Percentiles rank a stretch among this genome's conserved stretches.
Evolutionary conservation across 37 sponge, comb jelly and placozoan genomes (phyloP).

Genomic region (Dysidea cf. avara): DNA sequence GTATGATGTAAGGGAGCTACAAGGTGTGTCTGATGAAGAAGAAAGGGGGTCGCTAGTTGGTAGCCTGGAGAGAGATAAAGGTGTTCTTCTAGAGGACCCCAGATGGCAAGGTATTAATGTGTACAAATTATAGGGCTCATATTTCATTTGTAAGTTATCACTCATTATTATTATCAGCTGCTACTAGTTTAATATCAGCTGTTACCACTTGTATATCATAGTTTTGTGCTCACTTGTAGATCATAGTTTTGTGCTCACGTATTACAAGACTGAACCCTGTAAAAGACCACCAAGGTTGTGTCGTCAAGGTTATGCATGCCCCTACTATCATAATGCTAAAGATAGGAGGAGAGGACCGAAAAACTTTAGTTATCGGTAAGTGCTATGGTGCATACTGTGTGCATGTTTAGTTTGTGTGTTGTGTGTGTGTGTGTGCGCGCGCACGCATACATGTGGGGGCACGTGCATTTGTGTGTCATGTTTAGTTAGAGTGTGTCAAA

Average conservation of each 20-base stretch:
- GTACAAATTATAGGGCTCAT: neutral
- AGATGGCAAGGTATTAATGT: conserved; percentile 87
- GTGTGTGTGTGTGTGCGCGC: neutral
- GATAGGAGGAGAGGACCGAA: conserved; percentile 92
- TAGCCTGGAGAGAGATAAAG: conserved; percentile 81
- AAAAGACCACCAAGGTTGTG: conserved; percentile 90
- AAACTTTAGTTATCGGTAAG: conserved; percentile 80
- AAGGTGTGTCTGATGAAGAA: conserved; percentile 46
- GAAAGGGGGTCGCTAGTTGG: conserved; percentile 57
- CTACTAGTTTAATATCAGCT: too few relatives aligned
- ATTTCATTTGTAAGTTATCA: too few relatives aligned
- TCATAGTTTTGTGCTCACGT: conserved; percentile 91
- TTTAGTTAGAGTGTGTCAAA: too few relatives aligned
- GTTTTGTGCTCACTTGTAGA: conserved; percentile 93
- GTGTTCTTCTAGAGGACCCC: conserved; percentile 82
- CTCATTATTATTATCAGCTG: too few relatives aligned
- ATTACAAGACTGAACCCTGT: conserved; percentile 96
- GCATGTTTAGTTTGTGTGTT: too few relatives aligned
- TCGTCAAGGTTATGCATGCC: conserved; percentile 98
- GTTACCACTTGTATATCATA: conserved; percentile 85
- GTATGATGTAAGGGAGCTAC: conserved; percentile 75
- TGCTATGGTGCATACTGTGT: neutral
- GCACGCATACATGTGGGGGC: too few relatives aligned
- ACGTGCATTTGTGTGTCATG: too few relatives aligned
- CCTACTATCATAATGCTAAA: conserved; percentile 94